Evolutionary conservation across 2,797 vertebrate genomes (phyloP).

Genomic region (Cyclopterus lumpus): DNA sequence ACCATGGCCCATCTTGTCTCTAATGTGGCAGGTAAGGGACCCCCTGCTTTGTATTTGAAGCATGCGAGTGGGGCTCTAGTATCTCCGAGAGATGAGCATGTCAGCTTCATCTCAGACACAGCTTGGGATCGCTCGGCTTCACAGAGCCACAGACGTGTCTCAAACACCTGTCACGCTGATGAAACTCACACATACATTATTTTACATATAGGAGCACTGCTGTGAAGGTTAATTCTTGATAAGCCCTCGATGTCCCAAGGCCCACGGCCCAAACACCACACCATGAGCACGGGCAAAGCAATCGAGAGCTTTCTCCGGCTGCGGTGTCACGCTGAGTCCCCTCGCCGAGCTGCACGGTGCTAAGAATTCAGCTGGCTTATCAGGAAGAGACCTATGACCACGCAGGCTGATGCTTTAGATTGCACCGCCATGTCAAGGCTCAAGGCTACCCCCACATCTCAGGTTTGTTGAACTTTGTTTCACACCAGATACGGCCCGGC

Average conservation of each 20-base stretch:
- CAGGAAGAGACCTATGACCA: constrained; percentile 69
- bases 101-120: constrained; percentile 71
- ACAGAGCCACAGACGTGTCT: constrained; percentile 54
- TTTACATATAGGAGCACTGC: constrained; percentile 72
- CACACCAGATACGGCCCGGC: constrained; percentile 22
- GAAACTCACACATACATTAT: constrained; percentile 74
- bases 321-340: constrained; percentile 56
- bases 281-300: constrained; percentile 58
- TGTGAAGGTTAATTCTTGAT: constrained; percentile 72
- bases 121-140: constrained; percentile 68
- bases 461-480: constrained; percentile 61
- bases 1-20: constrained; percentile 50
- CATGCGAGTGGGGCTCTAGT: constrained; percentile 51
- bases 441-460: constrained; percentile 45
- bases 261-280: constrained; percentile 58
- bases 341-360: constrained; percentile 34
- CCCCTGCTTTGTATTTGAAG: constrained; percentile 69
- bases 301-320: constrained; percentile 61
- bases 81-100: constrained; percentile 62
- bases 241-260: constrained; percentile 53
- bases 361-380: constrained; percentile 70
- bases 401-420: constrained; percentile 61
- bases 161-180: constrained; percentile 69
- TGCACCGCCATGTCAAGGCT: constrained; percentile 52
- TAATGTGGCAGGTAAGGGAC: constrained; percentile 69